phyloP scores from a whole-genome alignment of 1,140 invertebrate genomes.

The Magallana ariakensis region DNA sequence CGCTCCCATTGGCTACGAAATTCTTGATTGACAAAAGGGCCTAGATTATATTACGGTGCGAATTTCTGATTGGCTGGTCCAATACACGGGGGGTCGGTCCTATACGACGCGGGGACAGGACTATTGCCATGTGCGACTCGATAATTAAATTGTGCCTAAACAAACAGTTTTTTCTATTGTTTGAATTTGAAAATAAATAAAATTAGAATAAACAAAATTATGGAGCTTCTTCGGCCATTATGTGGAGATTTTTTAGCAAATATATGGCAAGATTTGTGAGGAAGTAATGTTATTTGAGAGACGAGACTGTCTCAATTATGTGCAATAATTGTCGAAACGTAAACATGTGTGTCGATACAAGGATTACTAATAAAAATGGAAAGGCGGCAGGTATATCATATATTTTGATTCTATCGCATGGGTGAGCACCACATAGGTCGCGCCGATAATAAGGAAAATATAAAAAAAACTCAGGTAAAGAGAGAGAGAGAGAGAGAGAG shows the following conservation, averaged over 20 bases:
- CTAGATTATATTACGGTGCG: constrained; percentile 66
- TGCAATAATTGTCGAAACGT: constrained; percentile 36
- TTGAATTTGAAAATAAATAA: constrained; percentile 49
- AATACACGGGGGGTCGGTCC: constrained; percentile 33
- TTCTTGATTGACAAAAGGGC: constrained; percentile 70
- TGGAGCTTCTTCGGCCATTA: background rate
- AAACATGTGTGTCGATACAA: constrained; percentile 24
- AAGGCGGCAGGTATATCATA: constrained; percentile 30
- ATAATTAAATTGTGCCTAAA: constrained; percentile 55
- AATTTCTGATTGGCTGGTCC: constrained; percentile 59
- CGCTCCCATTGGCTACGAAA: constrained; percentile 61
- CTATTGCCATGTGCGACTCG: constrained; percentile 45
- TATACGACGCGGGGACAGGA: constrained; percentile 27
- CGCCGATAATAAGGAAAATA: background rate
- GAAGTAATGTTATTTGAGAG: background rate
- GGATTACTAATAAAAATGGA: constrained; percentile 30
- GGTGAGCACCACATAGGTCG: constrained; percentile 12
- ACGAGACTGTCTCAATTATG: constrained; percentile 14
- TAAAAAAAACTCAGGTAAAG: constrained; percentile 9
- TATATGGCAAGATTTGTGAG: constrained; percentile 4
- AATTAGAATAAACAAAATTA: constrained; percentile 48
- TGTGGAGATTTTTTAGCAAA: constrained; percentile 26
- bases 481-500: background rate
- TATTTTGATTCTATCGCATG: constrained; percentile 34
- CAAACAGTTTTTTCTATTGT: constrained; percentile 57